phyloP scores from a whole-genome alignment of 1,140 invertebrate species.

The Drosophila quadrilineata region DNA sequence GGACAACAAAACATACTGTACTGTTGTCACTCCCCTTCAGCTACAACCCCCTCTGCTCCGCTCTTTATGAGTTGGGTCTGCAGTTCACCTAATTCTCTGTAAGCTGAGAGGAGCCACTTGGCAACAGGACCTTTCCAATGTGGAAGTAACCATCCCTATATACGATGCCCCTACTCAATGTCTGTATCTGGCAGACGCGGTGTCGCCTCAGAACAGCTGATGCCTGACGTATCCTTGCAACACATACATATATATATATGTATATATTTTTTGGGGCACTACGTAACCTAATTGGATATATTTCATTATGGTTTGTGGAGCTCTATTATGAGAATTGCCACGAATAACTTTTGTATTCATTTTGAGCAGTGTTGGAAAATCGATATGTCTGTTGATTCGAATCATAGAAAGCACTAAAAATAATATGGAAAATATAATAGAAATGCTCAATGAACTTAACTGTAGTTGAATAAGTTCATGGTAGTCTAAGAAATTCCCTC shows the following conservation, averaged over 20 bases:
- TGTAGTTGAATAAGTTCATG: no score
- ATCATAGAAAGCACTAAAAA: no score
- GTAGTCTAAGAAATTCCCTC: no score
- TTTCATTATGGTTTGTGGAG: background rate
- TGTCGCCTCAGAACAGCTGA: constrained; percentile 47
- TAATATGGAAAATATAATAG: no score
- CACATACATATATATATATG: background rate
- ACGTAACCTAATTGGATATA: constrained; percentile 26
- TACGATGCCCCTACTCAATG: constrained; percentile 31
- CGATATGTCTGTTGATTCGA: no score
- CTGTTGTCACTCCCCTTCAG: no score
- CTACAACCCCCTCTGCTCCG: no score
- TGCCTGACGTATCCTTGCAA: constrained; percentile 17
- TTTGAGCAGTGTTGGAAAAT: no score
- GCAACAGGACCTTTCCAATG: constrained; percentile 10
- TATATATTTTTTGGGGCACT: constrained; percentile 11
- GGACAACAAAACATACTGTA: constrained; percentile 2
- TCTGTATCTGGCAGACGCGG: constrained; percentile 54
- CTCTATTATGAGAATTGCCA: background rate
- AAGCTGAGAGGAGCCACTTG: no score
- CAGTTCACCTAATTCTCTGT: constrained; percentile 2
- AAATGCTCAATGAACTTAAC: no score
- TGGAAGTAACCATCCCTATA: background rate
- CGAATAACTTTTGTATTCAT: no score
- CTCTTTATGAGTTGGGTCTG: constrained; percentile 7